Conservation (phyloP, 2,113 vertebrate genomes). For the Macquaria ambigua region DNA sequence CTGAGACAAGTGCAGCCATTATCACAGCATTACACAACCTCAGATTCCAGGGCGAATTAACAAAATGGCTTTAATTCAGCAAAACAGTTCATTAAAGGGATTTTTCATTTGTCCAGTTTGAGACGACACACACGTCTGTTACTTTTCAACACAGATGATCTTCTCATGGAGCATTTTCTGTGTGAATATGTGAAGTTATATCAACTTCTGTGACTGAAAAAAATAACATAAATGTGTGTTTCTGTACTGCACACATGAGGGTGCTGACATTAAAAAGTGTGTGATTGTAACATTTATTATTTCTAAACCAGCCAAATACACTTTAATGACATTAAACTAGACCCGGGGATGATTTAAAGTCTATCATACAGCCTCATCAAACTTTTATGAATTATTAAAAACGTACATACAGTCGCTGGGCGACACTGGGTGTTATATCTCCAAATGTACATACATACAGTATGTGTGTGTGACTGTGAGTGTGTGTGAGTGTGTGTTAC, state of each 20-base stretch:
- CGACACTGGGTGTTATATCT: conserved; percentile 69
- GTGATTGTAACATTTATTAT: conserved; percentile 57
- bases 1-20: conserved; percentile 35
- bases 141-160: conserved; percentile 17
- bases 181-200: conserved; percentile 2
- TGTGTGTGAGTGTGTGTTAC: conserved; percentile 12
- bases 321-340: conserved; percentile 25
- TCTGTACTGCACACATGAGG: conserved; percentile 30
- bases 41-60: conserved; percentile 30
- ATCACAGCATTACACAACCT: conserved; percentile 51
- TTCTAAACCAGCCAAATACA: conserved; percentile 58
- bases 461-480: conserved; percentile 1
- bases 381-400: conserved; percentile 52
- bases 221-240: conserved; percentile 43
- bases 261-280: conserved; percentile 29
- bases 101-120: conserved; percentile 16
- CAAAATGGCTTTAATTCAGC: conserved; percentile 18
- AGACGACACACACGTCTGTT: conserved; percentile 16
- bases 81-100: background rate
- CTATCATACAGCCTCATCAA: conserved; percentile 27
- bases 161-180: conserved; percentile 4
- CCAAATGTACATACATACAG: conserved; percentile 58
- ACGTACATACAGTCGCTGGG: conserved; percentile 74
- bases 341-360: conserved; percentile 22
- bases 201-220: conserved; percentile 1